Conservation (phyloP, 2,888 invertebrate genomes). For the Caenorhabditis auriculariae region DNA sequence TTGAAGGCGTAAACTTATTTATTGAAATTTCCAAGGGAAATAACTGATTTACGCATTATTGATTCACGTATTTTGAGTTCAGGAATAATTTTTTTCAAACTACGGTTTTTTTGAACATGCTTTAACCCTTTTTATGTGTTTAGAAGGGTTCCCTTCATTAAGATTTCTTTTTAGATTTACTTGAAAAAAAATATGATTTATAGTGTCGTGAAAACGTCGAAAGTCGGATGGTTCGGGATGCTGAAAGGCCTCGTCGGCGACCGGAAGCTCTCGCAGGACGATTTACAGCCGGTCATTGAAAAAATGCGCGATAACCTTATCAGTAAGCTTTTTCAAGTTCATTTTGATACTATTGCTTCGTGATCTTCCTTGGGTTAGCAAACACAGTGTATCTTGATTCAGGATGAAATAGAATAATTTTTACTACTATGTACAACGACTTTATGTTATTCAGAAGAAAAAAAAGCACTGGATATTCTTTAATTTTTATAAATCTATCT, state of each 20-base stretch:
- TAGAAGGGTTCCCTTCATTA: too few relatives aligned
- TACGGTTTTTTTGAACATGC: not conserved
- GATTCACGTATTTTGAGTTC: not conserved
- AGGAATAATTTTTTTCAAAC: not conserved
- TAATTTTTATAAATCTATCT: not conserved
- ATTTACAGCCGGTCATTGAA: constrained; percentile 83
- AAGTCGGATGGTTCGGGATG: constrained; percentile 75
- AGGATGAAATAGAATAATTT: too few relatives aligned
- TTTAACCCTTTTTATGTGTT: not conserved
- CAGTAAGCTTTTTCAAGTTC: constrained; percentile 11
- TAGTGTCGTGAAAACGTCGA: constrained; percentile 32
- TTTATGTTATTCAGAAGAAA: not conserved
- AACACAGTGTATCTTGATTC: too few relatives aligned
- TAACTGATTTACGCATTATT: not conserved
- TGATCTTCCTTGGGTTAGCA: too few relatives aligned
- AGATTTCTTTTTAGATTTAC: too few relatives aligned
- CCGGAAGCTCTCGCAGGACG: constrained; percentile 79
- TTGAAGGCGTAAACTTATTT: too few relatives aligned
- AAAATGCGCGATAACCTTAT: constrained; percentile 94
- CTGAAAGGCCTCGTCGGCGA: constrained; percentile 74
- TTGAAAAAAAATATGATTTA: constrained; percentile 4
- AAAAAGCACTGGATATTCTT: too few relatives aligned
- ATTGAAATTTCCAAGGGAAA: too few relatives aligned
- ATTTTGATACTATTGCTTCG: too few relatives aligned
- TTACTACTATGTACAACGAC: too few relatives aligned